Conservation (phyloP, 2,888 invertebrate genomes). For the Melipona bicolor region DNA sequence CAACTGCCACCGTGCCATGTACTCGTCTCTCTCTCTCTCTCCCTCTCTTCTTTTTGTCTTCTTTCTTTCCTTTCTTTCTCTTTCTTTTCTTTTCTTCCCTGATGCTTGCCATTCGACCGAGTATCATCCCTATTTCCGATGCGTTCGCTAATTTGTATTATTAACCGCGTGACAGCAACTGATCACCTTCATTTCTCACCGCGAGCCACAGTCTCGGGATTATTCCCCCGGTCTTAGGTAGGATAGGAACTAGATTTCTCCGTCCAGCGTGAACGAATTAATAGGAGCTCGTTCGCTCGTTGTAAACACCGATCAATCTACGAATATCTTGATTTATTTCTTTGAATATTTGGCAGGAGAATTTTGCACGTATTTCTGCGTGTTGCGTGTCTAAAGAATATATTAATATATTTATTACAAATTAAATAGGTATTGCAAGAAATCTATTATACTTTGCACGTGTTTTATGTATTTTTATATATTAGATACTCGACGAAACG, state of each 20-base stretch:
- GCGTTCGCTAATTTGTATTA: constrained; percentile 62
- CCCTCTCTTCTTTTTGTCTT: background rate
- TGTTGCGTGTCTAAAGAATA: too few species aligned
- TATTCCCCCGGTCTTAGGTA: background rate
- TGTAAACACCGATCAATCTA: background rate
- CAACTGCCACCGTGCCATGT: constrained; percentile 81
- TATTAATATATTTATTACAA: too few species aligned
- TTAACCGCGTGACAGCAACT: constrained; percentile 64
- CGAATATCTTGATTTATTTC: too few species aligned
- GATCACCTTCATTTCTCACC: constrained; percentile 50
- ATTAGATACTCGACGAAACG: too few species aligned
- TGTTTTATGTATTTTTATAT: too few species aligned
- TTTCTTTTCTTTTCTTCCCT: background rate
- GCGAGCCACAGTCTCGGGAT: background rate
- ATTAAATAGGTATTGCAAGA: too few species aligned
- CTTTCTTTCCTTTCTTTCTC: constrained; percentile 1
- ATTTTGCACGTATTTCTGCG: too few species aligned
- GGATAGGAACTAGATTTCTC: constrained; percentile 6
- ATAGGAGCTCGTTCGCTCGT: background rate
- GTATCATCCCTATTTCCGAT: constrained; percentile 40
- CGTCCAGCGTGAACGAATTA: constrained; percentile 21
- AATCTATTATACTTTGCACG: too few species aligned
- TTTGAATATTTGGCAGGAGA: too few species aligned
- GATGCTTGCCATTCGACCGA: constrained; percentile 33
- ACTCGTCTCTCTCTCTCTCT: background rate